These are phyloP conservation scores for Syngnathoides biaculeatus DNA, from an alignment of 2,113 vertebrate genomes.

Conservation along the genomic window DNA sequence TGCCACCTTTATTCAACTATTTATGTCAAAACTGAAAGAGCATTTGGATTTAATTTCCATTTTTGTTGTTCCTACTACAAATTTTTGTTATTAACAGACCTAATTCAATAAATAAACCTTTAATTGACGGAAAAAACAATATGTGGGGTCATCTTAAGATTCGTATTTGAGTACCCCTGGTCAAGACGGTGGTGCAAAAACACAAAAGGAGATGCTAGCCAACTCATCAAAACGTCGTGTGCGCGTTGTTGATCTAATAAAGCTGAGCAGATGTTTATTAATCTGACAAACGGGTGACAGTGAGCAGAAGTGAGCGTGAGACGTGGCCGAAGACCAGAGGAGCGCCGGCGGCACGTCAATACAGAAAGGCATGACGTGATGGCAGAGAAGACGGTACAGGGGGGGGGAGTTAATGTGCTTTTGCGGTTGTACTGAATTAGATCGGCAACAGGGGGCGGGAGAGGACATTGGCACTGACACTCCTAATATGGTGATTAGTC, in stretches of 20 bases:
- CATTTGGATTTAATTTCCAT: neutral
- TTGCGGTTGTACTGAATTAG: conserved; percentile 39
- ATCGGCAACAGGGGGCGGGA: conserved; percentile 29
- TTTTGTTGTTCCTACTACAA: neutral
- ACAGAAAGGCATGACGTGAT: neutral
- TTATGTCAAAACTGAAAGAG: neutral
- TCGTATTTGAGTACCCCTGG: too few relatives aligned
- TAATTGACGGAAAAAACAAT: too few relatives aligned
- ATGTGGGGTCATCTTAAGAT: too few relatives aligned
- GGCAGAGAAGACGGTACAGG: neutral
- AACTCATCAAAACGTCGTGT: neutral
- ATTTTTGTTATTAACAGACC: too few relatives aligned
- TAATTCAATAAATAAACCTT: neutral
- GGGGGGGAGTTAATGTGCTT: conserved; percentile 28
- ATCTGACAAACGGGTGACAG: neutral
- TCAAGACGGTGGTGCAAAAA: too few relatives aligned
- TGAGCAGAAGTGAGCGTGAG: neutral
- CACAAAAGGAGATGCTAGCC: conserved; percentile 8
- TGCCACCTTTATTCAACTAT: too few relatives aligned
- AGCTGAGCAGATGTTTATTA: neutral
- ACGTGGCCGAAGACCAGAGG: too few relatives aligned
- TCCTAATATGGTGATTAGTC: conserved; percentile 20
- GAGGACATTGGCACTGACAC: conserved; percentile 8
- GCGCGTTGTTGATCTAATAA: conserved; percentile 4
- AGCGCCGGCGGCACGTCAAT: too few relatives aligned